These are phyloP conservation scores for Eupristina koningsbergeri DNA, from an alignment of 1,140 invertebrate species.

Conservation along the genomic window DNA sequence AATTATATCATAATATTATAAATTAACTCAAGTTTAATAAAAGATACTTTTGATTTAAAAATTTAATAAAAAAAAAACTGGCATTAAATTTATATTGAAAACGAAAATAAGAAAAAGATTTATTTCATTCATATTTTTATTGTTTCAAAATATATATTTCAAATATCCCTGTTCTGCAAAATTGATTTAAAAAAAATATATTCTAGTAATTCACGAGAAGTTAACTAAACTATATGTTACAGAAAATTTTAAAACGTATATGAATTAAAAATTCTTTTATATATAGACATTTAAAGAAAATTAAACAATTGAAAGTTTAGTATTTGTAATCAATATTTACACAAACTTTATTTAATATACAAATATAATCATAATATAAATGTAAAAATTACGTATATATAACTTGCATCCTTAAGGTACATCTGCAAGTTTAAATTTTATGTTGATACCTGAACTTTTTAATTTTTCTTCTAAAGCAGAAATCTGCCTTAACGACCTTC, in stretches of 20 bases:
- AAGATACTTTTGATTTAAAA: no score
- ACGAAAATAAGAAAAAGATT: no score
- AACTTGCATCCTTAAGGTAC: slow-evolving; percentile 33
- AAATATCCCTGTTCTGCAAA: no score
- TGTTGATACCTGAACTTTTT: slow-evolving; percentile 65
- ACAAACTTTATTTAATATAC: slow-evolving; percentile 12
- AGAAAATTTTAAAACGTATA: not conserved
- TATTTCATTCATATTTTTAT: no score
- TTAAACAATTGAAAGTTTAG: not conserved
- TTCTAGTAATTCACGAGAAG: no score
- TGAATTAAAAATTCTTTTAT: not conserved
- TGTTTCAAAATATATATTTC: no score
- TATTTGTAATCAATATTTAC: slow-evolving; percentile 21
- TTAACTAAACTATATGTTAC: no score
- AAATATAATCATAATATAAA: slow-evolving; percentile 32
- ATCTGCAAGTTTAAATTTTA: slow-evolving; percentile 61
- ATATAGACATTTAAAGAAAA: not conserved
- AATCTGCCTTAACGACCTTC: slow-evolving; percentile 58
- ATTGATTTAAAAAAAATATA: no score
- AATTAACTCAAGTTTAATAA: no score
- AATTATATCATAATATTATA: no score
- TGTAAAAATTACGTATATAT: slow-evolving; percentile 24
- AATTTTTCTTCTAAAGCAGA: slow-evolving; percentile 58
- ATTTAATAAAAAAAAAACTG: no score
- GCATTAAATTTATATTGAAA: no score